Conservation (phyloP, 2,113 vertebrate species). For the Bujurquina vittata region DNA sequence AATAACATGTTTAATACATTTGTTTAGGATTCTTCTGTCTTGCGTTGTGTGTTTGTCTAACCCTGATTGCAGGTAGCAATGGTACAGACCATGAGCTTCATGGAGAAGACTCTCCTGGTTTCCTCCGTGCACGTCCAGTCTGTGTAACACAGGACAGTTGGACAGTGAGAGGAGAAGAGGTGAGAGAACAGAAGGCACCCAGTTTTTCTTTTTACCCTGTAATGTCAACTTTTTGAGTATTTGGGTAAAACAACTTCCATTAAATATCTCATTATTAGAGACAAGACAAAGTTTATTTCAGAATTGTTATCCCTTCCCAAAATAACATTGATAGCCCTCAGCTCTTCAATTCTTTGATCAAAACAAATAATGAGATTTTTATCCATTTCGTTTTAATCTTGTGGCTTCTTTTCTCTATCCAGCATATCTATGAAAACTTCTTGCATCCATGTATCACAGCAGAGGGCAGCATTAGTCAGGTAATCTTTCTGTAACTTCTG, state of each 20-base stretch:
- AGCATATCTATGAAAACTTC: constrained; percentile 4
- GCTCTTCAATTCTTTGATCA: background rate
- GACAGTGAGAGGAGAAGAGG: constrained; percentile 37
- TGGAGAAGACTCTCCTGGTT: background rate
- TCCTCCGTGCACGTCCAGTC: background rate
- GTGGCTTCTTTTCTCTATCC: background rate
- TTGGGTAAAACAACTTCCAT: too few species aligned
- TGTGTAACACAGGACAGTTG: constrained; percentile 9
- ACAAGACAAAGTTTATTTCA: too few species aligned
- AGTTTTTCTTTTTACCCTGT: background rate
- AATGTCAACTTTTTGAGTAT: background rate
- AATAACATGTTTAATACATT: background rate
- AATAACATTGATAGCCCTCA: background rate
- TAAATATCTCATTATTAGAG: too few species aligned
- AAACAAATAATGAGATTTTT: background rate
- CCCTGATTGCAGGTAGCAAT: background rate
- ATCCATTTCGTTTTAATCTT: background rate
- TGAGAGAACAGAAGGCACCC: background rate
- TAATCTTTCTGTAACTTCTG: background rate
- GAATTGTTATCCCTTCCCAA: too few species aligned
- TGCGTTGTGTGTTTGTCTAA: background rate
- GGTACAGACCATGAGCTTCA: background rate
- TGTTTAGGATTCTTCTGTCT: background rate
- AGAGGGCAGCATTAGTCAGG: constrained; percentile 42
- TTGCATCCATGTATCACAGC: constrained; percentile 40